Base-by-base conservation (phyloP, 1,140 invertebrate species). In the Drosophila funebris region DNA sequence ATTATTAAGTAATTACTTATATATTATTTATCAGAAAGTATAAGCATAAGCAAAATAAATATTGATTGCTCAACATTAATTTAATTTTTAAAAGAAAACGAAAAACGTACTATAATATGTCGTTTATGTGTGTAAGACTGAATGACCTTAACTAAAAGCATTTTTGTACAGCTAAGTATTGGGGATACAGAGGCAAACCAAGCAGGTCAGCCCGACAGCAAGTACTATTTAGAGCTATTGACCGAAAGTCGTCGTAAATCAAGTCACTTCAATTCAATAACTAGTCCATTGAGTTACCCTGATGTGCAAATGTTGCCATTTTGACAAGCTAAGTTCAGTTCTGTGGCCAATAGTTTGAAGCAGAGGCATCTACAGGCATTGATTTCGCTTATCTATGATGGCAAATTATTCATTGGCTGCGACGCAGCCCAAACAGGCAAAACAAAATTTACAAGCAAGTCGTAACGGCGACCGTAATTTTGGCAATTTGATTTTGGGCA, bases 181-280 rank as follows among this genome's bases (percentile, higher is more conserved):
- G 11, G 9, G n/a, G 24, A 24, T 20, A 22, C 39, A 41, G 31
- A n/a, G 24, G 24, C 2, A 6, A 18, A 22, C 22, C n/a, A 50
- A 18, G 4, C 13, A 11, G 11, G 27, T 9, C 56, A 4, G 3
- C 11, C 22, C 4, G 14, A 11, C 44, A 44, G 14, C 39, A 43
- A 66, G 57, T 54, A 50, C 31, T 39, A 37, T 73, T 73, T 68
- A 73, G 53, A 61, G 56, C 63, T 60, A 60, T 73, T 61, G 64
- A 44, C 43, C 61, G 13, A 53, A 69, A 68, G 16, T 54, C 54
- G 64, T 31, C 54, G 70, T 73, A 73, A 73, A 67, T 67, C 70
- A 73, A 67, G 62, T 67, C 63, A 60, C 54, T 67, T 73, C 60
- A 61, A 73, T 73, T 73, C 70, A 73, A 73, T 73, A 73, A 68